A percentile compares a stretch with the other conserved stretches of the same genome.
These are phyloP conservation scores for Jacana jacana DNA, from an alignment of 2,113 vertebrate species.

Conservation along the genomic window DNA sequence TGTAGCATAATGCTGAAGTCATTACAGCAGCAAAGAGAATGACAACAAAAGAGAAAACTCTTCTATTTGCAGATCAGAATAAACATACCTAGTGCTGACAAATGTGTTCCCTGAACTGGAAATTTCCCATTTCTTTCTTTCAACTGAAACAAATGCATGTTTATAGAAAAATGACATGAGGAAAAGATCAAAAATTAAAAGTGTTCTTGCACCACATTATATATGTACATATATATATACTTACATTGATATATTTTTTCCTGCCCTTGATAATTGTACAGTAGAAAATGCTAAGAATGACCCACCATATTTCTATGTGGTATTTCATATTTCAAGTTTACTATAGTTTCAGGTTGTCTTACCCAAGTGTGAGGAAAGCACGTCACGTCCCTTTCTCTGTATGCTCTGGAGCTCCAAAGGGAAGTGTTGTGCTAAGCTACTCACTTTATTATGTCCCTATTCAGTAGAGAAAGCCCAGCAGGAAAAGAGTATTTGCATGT, in stretches of 20 bases:
- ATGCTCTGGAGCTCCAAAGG: not conserved
- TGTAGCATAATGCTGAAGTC: not conserved
- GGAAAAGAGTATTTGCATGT: slow-evolving; percentile 63
- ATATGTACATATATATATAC: not conserved
- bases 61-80: not conserved
- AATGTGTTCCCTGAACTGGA: not conserved
- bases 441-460: not conserved
- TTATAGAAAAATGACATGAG: not conserved
- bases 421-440: not conserved
- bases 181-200: not conserved
- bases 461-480: not conserved
- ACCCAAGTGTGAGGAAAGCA: not conserved
- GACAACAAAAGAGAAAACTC: not conserved
- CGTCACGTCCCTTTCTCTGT: not conserved
- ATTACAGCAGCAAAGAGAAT: not conserved
- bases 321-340: no score
- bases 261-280: not conserved
- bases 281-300: not conserved
- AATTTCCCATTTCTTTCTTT: not conserved
- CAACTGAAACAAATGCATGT: not conserved
- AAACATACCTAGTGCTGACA: not conserved
- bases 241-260: not conserved
- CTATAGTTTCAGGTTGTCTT: not conserved
- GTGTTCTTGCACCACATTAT: not conserved
- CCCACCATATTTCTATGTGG: not conserved